These are phyloP conservation scores for Acanthococcus lagerstroemiae DNA, from an alignment of 2,888 invertebrate species.

Conservation along the genomic window DNA sequence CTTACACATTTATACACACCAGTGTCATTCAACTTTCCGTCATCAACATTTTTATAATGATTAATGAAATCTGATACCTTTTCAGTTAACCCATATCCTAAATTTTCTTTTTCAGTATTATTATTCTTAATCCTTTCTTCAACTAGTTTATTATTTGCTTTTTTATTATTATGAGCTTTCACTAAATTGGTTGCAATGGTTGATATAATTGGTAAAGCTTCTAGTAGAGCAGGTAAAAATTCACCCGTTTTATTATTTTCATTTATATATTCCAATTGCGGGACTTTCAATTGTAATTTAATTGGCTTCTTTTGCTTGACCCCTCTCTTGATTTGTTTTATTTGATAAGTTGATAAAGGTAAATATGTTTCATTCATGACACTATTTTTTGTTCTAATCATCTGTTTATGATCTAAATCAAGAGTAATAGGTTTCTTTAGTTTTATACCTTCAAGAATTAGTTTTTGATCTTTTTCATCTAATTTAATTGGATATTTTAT, in stretches of 20 bases:
- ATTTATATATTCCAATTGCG: not conserved
- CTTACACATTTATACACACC: too few relatives aligned
- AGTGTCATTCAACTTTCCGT: too few relatives aligned
- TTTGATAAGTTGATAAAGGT: not conserved
- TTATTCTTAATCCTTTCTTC: conserved; percentile 2
- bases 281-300: not conserved
- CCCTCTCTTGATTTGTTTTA: not conserved
- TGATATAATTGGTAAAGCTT: not conserved
- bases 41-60: not conserved
- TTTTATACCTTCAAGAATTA: not conserved
- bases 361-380: conserved; percentile 3
- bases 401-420: not conserved
- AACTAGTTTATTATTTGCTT: conserved; percentile 2
- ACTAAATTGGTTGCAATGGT: not conserved
- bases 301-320: not conserved
- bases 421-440: not conserved
- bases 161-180: conserved; percentile 11
- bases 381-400: not conserved
- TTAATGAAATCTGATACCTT: not conserved
- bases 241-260: conserved; percentile 1
- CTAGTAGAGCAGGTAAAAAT: not conserved
- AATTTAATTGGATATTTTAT: not conserved
- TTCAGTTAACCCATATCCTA: not conserved
- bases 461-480: not conserved
- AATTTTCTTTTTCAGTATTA: not conserved